phyloP scores from a whole-genome alignment of 2,797 vertebrate genomes.

The Xiphorhynchus erythropygius region DNA sequence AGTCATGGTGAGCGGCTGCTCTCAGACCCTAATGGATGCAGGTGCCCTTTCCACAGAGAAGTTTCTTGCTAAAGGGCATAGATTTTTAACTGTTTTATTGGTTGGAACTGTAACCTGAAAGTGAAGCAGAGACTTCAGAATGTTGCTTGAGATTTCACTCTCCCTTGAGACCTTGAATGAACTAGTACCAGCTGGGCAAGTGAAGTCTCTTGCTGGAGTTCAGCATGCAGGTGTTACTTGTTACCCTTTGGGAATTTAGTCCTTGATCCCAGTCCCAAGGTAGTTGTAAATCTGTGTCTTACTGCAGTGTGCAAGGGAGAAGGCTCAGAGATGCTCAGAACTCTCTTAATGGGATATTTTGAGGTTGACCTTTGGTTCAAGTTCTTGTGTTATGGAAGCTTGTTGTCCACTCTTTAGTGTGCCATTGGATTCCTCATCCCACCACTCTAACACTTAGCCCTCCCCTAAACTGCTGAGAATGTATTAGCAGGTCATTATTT shows the following conservation, averaged over 20 bases:
- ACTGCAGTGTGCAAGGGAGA: not conserved
- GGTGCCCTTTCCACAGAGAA: not conserved
- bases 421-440: not conserved
- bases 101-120: not conserved
- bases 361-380: not conserved
- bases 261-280: not conserved
- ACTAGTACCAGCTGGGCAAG: not conserved
- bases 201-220: not conserved
- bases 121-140: not conserved
- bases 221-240: not conserved
- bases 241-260: not conserved
- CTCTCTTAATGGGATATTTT: not conserved
- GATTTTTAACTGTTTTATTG: not conserved
- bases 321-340: not conserved
- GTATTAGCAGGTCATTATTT: not conserved
- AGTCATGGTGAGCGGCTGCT: not conserved
- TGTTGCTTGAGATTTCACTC: not conserved
- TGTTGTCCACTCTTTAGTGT: not conserved
- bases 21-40: not conserved
- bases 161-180: not conserved
- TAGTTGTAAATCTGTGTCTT: not conserved
- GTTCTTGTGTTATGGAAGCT: not conserved
- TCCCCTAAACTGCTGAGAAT: not conserved
- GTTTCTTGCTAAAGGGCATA: not conserved
- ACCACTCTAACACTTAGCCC: not conserved